Base-by-base conservation (phyloP, 35 echinoderm and acorn worm species). In the Heliocidaris erythrogramma region DNA sequence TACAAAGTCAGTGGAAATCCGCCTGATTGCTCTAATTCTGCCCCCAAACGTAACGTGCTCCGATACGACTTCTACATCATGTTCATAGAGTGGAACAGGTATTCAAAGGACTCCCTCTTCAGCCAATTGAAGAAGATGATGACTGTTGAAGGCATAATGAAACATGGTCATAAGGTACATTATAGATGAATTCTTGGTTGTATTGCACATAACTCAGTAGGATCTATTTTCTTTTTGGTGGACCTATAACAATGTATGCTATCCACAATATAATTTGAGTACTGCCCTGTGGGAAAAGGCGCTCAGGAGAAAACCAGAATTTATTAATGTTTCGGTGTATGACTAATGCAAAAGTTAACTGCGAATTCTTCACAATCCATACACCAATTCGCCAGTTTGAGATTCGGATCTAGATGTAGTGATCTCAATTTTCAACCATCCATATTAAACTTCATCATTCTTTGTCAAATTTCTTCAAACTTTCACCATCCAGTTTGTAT, bases 41-140 rank as follows among this genome's bases (percentile, higher is more conserved):
- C 48, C 31, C 90, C 90, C 1, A 53, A 53, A 56, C 48, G 27
- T 11, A 56, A 32, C 90, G 30, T 30, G 90, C 90, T 92, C 9
- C 90, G 90, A 16, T 92, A 92, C 16, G 90, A 92, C 90, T 92
- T 92, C 49, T 92, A 92, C 49, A 92, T 92, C 47, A 16, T 31
- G 47, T 92, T 47, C 90, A 48, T 92, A 13, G 10, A 10, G 0
- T 92, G 90, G 90, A 56, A 56, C 90, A 92, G 5, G 49, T 92
- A 92, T 56, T 92, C 90, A 1, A 48, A 48, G 90, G n/a, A 17
- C 48, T 92, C 90, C 49, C 49, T 92, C 4, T 92, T 92, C 27
- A 29, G 49, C 13, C 48, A 92, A 5, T 48, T 92, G 90, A 48
- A 92, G 90, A 92, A 92, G 27, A 92, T 92, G 90, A 92, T 92